Base-by-base conservation (phyloP, 2,888 invertebrate species). In the Carcina quercana region DNA sequence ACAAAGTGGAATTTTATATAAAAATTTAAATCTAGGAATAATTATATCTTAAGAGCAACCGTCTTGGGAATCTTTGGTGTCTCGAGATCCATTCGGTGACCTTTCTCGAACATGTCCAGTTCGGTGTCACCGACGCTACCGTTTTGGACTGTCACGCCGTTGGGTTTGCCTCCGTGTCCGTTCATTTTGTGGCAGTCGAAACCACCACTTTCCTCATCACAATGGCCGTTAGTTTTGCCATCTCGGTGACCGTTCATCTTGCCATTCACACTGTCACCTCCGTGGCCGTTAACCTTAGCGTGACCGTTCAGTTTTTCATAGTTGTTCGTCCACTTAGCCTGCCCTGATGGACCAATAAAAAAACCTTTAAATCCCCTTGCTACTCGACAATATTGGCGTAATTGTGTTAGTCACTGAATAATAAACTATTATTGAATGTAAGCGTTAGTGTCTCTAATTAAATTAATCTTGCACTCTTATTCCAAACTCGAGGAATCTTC, bases 11-110 rank as follows among this genome's bases (percentile, higher is more conserved):
- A 74, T 72, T 67, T 62, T 55, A 70, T 64, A 67, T n/a, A n/a
- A n/a, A 63, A 69, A 54, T 55, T 66, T 56, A 60, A 59, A 53
- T 59, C 55, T 63, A 60, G 48, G 51, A 51, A 46, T 35, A 50
- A 52, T 63, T 70, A 79, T 49, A 65, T 79, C 60, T 80, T 80
- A 53, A 82, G 65, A 53, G 80, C 75, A 47, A 79, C 71, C 56
- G 79, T 64, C 48, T 62, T 82, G 60, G 72, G 70, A 57, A 79
- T 80, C 76, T 82, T 82, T 74, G 82, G 82, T 70, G 82, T 57
- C 45, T 59, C 62, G 65, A 75, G 65, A 71, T 69, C 69, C 53
- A 69, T 58, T 47, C 59, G 59, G 57, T 59, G 67, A 45, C 43
- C 58, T 35, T 60, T 62, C 44, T 66, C 59, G 44, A 54, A 56